These are phyloP conservation scores for Heliconius hermathena DNA, from an alignment of 1,140 invertebrate species.

Conservation along the genomic window DNA sequence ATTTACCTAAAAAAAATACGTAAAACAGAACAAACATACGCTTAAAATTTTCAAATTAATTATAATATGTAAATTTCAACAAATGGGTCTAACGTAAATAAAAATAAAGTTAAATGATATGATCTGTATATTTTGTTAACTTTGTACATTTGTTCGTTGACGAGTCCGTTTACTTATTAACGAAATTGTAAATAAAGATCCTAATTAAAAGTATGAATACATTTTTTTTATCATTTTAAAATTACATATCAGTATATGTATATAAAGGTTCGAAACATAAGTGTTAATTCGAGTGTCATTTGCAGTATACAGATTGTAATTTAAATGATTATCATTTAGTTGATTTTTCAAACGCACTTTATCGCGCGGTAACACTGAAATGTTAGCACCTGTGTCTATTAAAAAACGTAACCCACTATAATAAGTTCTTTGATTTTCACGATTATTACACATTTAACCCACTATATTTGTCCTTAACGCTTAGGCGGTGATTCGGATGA, in stretches of 20 bases:
- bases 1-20: neutral
- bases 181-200: neutral
- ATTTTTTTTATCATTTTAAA: neutral
- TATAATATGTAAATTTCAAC: neutral
- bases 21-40: neutral
- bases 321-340: too few relatives aligned
- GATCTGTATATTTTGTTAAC: neutral
- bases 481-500: too few relatives aligned
- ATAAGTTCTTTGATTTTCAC: too few relatives aligned
- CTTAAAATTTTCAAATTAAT: constrained; percentile 2
- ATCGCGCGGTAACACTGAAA: too few relatives aligned
- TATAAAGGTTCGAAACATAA: too few relatives aligned
- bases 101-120: neutral
- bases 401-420: too few relatives aligned
- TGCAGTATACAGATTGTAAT: too few relatives aligned
- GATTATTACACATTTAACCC: too few relatives aligned
- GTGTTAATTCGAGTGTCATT: too few relatives aligned
- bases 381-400: too few relatives aligned
- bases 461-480: too few relatives aligned
- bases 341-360: too few relatives aligned
- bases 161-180: neutral
- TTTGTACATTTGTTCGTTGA: neutral
- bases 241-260: neutral
- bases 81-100: neutral
- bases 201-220: neutral